These are phyloP conservation scores for Elysia chlorotica DNA, from an alignment of 1,140 invertebrate species.

Conservation along the genomic window DNA sequence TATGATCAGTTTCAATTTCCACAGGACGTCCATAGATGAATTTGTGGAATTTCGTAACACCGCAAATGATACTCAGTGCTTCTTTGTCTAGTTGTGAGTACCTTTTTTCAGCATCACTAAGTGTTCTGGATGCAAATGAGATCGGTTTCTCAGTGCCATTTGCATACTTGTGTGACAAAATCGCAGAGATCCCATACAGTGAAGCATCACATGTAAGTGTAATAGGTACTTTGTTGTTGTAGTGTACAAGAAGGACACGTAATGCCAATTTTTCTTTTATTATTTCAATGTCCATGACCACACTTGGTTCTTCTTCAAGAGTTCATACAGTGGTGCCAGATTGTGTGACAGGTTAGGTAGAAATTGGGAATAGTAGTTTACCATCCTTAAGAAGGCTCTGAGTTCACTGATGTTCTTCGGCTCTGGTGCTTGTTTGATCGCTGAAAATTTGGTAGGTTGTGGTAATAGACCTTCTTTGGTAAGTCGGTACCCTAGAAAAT, in stretches of 20 bases:
- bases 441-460: not conserved
- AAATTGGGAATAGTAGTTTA: not conserved
- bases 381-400: not conserved
- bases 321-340: not conserved
- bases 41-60: not conserved
- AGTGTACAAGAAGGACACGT: not conserved
- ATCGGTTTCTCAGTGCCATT: not conserved
- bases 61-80: not conserved
- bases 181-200: not conserved
- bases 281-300: not conserved
- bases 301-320: not conserved
- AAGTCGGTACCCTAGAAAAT: not conserved
- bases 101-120: not conserved
- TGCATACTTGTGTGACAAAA: not conserved
- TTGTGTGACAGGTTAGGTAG: not conserved
- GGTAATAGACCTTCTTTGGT: not conserved
- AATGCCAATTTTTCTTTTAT: not conserved
- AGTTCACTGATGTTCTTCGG: not conserved
- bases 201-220: not conserved
- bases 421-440: not conserved
- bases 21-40: not conserved
- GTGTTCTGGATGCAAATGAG: not conserved
- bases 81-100: not conserved
- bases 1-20: not conserved
- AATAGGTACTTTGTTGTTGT: not conserved